Percentiles rank a stretch among this genome's conserved stretches.
phyloP scores from a whole-genome alignment of 2,888 invertebrate genomes.

The Stegophylla sp. region DNA sequence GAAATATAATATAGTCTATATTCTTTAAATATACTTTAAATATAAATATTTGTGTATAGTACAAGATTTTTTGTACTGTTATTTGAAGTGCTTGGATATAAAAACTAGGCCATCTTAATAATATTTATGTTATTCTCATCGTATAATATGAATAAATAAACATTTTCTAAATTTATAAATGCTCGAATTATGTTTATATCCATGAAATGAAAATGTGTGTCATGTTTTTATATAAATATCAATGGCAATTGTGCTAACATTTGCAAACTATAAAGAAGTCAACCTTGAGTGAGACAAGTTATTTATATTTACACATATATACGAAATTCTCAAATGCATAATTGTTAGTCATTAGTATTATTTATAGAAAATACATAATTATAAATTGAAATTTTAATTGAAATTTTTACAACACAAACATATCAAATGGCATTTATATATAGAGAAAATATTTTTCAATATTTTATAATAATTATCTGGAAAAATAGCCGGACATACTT shows the following conservation, averaged over 20 bases:
- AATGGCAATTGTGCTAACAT: constrained; percentile 38
- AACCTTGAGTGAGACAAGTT: constrained; percentile 38
- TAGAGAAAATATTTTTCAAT: too few species aligned
- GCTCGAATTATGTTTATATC: constrained; percentile 36
- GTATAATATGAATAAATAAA: constrained; percentile 9
- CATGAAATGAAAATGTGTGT: constrained; percentile 37
- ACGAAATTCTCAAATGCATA: background rate
- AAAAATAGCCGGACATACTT: too few species aligned
- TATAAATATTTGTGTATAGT: constrained; percentile 14
- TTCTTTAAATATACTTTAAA: constrained; percentile 1
- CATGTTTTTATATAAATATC: constrained; percentile 27
- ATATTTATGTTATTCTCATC: constrained; percentile 34
- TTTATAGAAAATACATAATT: constrained; percentile 6
- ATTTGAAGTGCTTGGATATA: constrained; percentile 14
- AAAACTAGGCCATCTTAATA: constrained; percentile 38
- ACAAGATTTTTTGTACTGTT: constrained; percentile 22
- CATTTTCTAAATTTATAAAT: constrained; percentile 38
- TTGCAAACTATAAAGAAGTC: constrained; percentile 17
- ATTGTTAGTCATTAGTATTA: constrained; percentile 38
- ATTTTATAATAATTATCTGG: too few species aligned
- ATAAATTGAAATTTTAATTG: too few species aligned
- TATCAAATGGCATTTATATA: too few species aligned
- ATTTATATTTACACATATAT: constrained; percentile 32
- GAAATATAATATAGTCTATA: too few species aligned
- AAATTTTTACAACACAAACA: too few species aligned